phyloP scores from a whole-genome alignment of 1,140 invertebrate genomes.

The Apis cerana region DNA sequence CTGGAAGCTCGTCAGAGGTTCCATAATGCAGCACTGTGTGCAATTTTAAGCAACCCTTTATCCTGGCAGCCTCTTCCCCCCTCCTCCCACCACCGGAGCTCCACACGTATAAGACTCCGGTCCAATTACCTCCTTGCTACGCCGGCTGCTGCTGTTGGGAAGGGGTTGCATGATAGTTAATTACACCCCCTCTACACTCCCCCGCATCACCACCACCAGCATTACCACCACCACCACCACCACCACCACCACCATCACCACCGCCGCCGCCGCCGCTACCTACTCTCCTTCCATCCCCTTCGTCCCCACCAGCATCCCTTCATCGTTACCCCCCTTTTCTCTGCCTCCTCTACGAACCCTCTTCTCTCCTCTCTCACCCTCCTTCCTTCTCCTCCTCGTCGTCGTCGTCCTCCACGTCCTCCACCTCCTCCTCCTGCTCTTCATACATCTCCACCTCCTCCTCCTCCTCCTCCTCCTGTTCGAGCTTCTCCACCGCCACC shows the following conservation, averaged over 20 bases:
- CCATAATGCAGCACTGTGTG: constrained; percentile 80
- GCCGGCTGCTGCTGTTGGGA: constrained; percentile 75
- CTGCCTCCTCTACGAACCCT: constrained; percentile 45
- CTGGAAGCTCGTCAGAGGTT: constrained; percentile 77
- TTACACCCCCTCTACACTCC: constrained; percentile 76
- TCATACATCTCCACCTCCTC: constrained; percentile 47
- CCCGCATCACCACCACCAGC: constrained; percentile 53
- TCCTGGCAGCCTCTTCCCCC: constrained; percentile 70
- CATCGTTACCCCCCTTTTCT: constrained; percentile 55
- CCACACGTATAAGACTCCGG: constrained; percentile 79
- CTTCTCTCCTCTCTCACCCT: constrained; percentile 51
- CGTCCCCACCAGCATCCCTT: constrained; percentile 22
- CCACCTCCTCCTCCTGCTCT: constrained; percentile 39
- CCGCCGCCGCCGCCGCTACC: constrained; percentile 43
- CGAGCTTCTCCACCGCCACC: constrained; percentile 30
- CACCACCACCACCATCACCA: constrained; percentile 31
- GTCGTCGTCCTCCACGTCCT: constrained; percentile 15
- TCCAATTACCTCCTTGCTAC: constrained; percentile 81
- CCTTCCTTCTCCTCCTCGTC: neutral
- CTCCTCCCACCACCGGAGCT: constrained; percentile 58
- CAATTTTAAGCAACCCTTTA: constrained; percentile 81
- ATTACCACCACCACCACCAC: constrained; percentile 56
- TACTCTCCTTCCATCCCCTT: constrained; percentile 47
- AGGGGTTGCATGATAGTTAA: constrained; percentile 81
- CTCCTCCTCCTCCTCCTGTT: constrained; percentile 21